phyloP scores from a whole-genome alignment of 2,888 invertebrate species.

The Protophormia terraenovae region DNA sequence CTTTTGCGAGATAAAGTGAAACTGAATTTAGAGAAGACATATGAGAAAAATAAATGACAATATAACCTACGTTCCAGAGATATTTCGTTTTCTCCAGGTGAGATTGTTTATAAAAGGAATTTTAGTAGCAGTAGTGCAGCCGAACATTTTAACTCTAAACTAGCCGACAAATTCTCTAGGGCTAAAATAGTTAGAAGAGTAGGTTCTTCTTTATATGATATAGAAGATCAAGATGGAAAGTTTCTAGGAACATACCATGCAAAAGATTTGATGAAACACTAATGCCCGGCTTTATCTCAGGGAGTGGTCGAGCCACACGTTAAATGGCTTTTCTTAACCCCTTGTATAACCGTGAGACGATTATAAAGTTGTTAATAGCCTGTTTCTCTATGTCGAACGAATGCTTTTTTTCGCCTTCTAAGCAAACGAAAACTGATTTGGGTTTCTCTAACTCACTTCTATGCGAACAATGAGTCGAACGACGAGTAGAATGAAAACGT shows the following conservation, averaged over 20 bases:
- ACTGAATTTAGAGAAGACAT: background rate
- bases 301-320: background rate
- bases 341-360: background rate
- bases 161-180: background rate
- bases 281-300: background rate
- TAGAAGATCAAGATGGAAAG: background rate
- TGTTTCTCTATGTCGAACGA: too few species aligned
- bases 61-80: background rate
- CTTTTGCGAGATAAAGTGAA: background rate
- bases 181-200: background rate
- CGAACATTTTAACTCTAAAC: background rate
- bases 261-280: background rate
- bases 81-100: background rate
- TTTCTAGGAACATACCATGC: background rate
- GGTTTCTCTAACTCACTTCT: too few species aligned
- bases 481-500: too few species aligned
- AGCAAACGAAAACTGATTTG: too few species aligned
- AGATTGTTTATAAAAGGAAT: background rate
- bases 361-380: background rate
- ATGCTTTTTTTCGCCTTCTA: too few species aligned
- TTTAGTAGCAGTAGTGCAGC: background rate
- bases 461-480: too few species aligned
- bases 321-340: background rate
- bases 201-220: background rate
- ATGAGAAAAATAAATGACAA: background rate